phyloP scores from a whole-genome alignment of 2,113 vertebrate species.

The Numenius arquata region DNA sequence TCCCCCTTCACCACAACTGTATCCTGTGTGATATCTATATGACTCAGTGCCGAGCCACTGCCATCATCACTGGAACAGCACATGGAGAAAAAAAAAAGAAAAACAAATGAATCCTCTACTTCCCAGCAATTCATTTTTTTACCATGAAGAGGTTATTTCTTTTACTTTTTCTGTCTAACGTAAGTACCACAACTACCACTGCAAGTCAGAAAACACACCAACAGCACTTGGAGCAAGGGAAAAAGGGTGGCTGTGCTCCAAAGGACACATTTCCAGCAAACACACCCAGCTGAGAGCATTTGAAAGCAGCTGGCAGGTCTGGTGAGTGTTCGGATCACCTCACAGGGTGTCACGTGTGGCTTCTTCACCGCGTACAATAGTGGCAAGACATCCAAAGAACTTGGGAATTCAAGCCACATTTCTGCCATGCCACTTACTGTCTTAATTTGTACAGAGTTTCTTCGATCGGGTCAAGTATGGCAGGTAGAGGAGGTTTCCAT shows the following conservation, averaged over 20 bases:
- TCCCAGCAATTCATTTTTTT: neutral
- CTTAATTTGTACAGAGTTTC: neutral
- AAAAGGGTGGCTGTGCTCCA: neutral
- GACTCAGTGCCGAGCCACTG: neutral
- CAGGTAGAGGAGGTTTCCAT: neutral
- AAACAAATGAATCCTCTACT: neutral
- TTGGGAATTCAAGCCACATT: neutral
- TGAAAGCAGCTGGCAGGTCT: neutral
- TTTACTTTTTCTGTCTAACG: neutral
- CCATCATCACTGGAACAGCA: neutral
- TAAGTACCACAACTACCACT: neutral
- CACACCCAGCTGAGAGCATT: constrained; percentile 28
- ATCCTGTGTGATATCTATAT: neutral
- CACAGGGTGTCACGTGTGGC: neutral
- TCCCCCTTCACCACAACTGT: neutral
- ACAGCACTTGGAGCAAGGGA: neutral
- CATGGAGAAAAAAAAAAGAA: neutral
- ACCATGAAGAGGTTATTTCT: neutral
- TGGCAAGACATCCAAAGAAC: neutral
- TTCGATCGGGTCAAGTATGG: neutral
- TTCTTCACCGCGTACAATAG: neutral
- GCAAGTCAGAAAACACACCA: neutral
- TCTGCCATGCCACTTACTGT: neutral
- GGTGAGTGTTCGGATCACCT: constrained; percentile 42
- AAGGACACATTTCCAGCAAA: constrained; percentile 36